Percentiles rank a stretch among this genome's conserved stretches.
Conservation (phyloP, 2,797 vertebrate species). For the Sebastes hubbsi region DNA sequence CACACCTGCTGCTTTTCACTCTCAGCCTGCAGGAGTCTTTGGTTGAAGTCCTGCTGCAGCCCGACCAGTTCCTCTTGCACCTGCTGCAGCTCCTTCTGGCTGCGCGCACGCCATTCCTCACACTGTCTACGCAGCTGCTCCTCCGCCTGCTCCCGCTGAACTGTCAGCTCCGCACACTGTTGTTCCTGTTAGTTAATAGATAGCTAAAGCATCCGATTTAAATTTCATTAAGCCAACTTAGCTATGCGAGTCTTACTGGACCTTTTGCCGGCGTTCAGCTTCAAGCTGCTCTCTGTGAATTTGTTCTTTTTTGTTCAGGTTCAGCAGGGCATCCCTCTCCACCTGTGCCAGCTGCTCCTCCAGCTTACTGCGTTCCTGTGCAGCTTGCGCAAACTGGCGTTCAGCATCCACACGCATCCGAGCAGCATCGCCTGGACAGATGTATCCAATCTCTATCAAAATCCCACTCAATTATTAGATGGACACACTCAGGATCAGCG, state of each 20-base stretch:
- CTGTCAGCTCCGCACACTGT: conserved; percentile 71
- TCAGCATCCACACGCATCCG: conserved; percentile 72
- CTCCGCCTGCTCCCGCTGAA: conserved; percentile 74
- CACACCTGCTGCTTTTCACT: conserved; percentile 86
- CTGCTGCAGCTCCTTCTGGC: conserved; percentile 75
- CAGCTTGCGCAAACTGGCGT: conserved; percentile 63
- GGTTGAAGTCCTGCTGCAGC: conserved; percentile 79
- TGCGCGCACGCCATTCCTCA: conserved; percentile 74
- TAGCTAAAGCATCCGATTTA: neutral
- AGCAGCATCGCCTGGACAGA: conserved; percentile 81
- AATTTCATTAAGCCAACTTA: neutral
- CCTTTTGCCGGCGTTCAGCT: conserved; percentile 80
- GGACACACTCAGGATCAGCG: neutral
- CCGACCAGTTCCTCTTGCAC: conserved; percentile 79
- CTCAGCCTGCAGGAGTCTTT: conserved; percentile 82
- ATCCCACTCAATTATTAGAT: neutral
- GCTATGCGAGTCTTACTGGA: conserved; percentile 19
- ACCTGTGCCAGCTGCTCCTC: conserved; percentile 71
- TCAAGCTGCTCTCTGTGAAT: conserved; percentile 81
- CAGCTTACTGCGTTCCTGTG: conserved; percentile 67
- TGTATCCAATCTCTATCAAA: conserved; percentile 5
- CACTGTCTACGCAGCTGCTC: conserved; percentile 74
- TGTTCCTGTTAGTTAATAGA: conserved; percentile 75
- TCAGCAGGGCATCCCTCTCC: conserved; percentile 73
- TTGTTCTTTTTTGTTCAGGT: conserved; percentile 72